Conservation (phyloP, 2,888 invertebrate species). For the Fragum sueziense region DNA sequence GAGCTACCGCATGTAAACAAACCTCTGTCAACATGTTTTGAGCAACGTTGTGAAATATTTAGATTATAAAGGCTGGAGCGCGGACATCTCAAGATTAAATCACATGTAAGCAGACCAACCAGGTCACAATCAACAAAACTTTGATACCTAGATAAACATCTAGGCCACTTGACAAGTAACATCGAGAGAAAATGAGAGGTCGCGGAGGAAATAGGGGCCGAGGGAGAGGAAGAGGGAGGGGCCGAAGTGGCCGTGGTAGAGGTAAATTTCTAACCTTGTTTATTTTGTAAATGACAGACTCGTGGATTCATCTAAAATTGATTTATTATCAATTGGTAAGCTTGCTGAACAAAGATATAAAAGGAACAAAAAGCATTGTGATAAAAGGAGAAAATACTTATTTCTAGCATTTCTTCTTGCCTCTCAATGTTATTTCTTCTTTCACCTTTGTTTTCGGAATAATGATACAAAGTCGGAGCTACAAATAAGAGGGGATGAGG, state of each 20-base stretch:
- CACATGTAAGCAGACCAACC: neutral
- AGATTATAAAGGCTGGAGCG: neutral
- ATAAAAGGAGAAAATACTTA: neutral
- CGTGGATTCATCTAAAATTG: no score
- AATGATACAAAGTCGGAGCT: no score
- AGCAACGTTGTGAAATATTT: conserved; percentile 13
- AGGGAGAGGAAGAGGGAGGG: conserved; percentile 11
- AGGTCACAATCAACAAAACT: neutral
- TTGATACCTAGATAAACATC: conserved; percentile 14
- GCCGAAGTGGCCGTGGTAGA: conserved; percentile 25
- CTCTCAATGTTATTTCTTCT: neutral
- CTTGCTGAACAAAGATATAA: no score
- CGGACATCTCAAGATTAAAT: neutral
- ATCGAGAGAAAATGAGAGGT: conserved; percentile 23
- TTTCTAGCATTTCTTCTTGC: neutral
- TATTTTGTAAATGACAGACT: neutral
- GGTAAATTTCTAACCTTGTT: neutral
- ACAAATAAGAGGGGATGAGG: no score
- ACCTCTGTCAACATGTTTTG: neutral
- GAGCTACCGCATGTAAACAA: neutral
- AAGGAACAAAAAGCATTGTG: neutral
- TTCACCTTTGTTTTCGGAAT: no score
- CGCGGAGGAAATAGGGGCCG: conserved; percentile 20
- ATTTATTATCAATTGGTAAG: no score
- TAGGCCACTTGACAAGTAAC: neutral